Base-by-base conservation (phyloP, 2,113 vertebrate genomes). In the Syngnathoides biaculeatus region DNA sequence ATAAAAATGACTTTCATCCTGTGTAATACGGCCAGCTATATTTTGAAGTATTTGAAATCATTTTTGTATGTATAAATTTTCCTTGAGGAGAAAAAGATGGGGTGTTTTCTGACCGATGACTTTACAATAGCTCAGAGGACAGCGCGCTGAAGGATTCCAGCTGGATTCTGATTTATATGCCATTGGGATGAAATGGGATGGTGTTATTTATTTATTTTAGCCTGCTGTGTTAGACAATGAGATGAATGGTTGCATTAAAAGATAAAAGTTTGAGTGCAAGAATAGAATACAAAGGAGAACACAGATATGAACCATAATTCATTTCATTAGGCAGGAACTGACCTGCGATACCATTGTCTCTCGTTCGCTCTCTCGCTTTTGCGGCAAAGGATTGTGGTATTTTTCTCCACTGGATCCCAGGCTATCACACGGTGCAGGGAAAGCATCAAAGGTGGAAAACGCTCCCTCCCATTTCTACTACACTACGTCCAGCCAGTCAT, bases 161-260 rank as follows among this genome's bases (percentile, higher is more conserved):
- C 67, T 26, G 48, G 65, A 72, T 74, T 74, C 64, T 72, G 42
- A 65, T 88, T 83, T 86, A 90, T 84, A 82, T 64, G 74, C 64
- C 59, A 73, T 72, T 58, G 72, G 72, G 66, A 76, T 69, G 72
- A 84, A 86, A 86, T 71, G 40, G 73, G 73, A 81, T 67, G 73
- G 78, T 30, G 40, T 68, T 71, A 74, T 83, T 63, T 79, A 67
- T 71, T 79, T 85, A 67, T 80, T 83, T 84, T 64, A 57, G 69
- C 55, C 75, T 64, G 68, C 78, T 65, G 71, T 50, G 62, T 85
- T 72, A 80, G 83, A 86, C 86, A 86, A 78, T 81, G 80, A 87
- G 85, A 90, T 55, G 65, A 89, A 88, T 87, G 83, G 87, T 78
- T 83, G 85, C 82, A 88, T 90, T 90, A 88, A 87, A 89, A 89